phyloP scores from a whole-genome alignment of 2,797 vertebrate genomes.

The Salmo trutta region DNA sequence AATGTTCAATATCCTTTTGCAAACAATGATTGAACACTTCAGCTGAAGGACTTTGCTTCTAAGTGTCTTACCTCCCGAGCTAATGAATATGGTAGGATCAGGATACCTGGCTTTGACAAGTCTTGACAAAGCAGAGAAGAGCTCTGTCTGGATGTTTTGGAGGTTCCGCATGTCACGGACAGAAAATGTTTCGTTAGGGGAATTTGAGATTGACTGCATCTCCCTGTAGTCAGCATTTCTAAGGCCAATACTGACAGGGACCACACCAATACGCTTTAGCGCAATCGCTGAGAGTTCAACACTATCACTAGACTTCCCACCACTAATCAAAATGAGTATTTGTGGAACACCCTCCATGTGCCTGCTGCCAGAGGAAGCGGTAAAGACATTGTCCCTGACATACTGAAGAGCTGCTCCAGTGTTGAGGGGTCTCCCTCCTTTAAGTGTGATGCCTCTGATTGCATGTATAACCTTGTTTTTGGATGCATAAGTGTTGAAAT shows the following conservation, averaged over 20 bases:
- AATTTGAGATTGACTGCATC: conserved; percentile 2
- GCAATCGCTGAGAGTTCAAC: neutral
- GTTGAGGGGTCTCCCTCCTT: conserved; percentile 63
- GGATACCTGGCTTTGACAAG: neutral
- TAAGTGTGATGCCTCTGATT: conserved; percentile 61
- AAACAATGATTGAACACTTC: neutral
- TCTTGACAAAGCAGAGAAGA: conserved; percentile 4
- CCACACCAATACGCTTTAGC: conserved; percentile 1
- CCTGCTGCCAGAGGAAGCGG: conserved; percentile 13
- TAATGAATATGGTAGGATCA: neutral
- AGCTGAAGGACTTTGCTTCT: neutral
- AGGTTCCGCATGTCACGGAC: too few relatives aligned
- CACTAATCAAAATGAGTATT: conserved; percentile 14
- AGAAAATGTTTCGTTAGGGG: neutral
- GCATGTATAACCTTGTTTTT: conserved; percentile 74
- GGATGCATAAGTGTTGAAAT: conserved; percentile 77
- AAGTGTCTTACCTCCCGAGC: conserved; percentile 9
- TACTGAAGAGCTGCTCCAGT: conserved; percentile 11
- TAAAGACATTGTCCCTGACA: conserved; percentile 21
- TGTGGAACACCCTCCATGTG: conserved; percentile 2
- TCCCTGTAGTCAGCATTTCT: neutral
- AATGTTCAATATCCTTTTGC: neutral
- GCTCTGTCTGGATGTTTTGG: conserved; percentile 1
- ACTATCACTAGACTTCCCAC: conserved; percentile 6
- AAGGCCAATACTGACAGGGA: conserved; percentile 13